These are phyloP conservation scores for Lordiphosa mommai DNA, from an alignment of 1,140 invertebrate species.

Conservation along the genomic window DNA sequence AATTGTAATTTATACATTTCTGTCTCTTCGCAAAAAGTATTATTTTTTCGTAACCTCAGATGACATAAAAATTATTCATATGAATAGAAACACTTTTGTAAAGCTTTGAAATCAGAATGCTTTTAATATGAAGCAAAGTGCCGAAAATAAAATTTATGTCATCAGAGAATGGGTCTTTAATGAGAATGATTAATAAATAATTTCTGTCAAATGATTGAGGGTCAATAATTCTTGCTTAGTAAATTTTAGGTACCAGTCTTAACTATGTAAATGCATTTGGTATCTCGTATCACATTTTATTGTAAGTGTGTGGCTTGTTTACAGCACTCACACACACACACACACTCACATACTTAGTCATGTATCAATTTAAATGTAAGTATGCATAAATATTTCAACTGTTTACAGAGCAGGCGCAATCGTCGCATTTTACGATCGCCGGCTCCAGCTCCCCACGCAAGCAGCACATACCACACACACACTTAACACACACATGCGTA, in stretches of 20 bases:
- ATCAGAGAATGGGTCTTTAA: no score
- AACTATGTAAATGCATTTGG: neutral
- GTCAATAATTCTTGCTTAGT: no score
- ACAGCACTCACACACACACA: neutral
- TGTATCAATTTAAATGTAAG: conserved; percentile 32
- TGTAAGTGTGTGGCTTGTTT: conserved; percentile 16
- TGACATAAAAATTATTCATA: no score
- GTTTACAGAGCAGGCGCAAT: conserved; percentile 16
- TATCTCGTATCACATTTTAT: conserved; percentile 8
- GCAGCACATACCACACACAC: conserved; percentile 4
- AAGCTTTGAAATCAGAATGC: no score
- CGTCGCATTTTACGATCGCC: conserved; percentile 21
- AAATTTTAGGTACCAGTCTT: conserved; percentile 1
- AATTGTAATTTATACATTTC: no score
- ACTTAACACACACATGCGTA: conserved; percentile 8
- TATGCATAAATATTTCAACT: conserved; percentile 48
- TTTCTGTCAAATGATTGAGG: no score
- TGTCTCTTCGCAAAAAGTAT: no score
- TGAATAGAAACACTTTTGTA: no score
- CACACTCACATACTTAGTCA: neutral
- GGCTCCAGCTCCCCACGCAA: neutral
- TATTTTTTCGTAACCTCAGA: no score
- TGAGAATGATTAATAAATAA: no score
- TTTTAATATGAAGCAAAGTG: no score
- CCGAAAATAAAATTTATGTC: no score